These are phyloP conservation scores for Ctenopoma kingsleyae DNA, from an alignment of 2,797 vertebrate genomes.

Conservation along the genomic window DNA sequence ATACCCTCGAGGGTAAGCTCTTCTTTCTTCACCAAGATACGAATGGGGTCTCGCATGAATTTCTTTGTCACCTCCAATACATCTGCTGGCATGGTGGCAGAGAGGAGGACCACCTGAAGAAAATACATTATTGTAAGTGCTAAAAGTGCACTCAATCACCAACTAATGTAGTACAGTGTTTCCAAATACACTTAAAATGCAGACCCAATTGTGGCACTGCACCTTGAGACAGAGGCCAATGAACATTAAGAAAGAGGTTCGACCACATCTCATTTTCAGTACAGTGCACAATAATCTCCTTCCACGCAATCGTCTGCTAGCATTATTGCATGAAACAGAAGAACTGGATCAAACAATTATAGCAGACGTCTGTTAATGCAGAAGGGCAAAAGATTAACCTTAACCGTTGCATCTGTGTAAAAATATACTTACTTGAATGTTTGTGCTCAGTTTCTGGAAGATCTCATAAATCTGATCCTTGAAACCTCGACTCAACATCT, in stretches of 20 bases:
- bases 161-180: rapidly evolving
- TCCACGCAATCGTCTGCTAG: slow-evolving; percentile 88
- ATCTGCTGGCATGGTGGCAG: slow-evolving; percentile 98
- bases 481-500: slow-evolving; percentile 99
- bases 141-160: rapidly evolving
- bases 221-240: slow-evolving; percentile 89
- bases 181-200: not conserved
- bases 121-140: not conserved
- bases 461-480: slow-evolving; percentile 99
- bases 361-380: slow-evolving; percentile 91
- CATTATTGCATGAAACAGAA: slow-evolving; percentile 88
- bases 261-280: slow-evolving; percentile 84
- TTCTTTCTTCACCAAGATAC: slow-evolving; percentile 98
- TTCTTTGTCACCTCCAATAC: slow-evolving; percentile 99
- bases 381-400: slow-evolving; percentile 74
- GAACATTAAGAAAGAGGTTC: slow-evolving; percentile 99
- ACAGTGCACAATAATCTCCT: slow-evolving; percentile 87
- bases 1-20: slow-evolving; percentile 99
- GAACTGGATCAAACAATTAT: slow-evolving; percentile 86
- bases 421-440: slow-evolving; percentile 90
- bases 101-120: slow-evolving; percentile 94
- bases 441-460: slow-evolving; percentile 97
- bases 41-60: slow-evolving; percentile 98
- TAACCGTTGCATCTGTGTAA: not conserved
- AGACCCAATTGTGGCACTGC: slow-evolving; percentile 84